Evolutionary conservation across 1,140 invertebrate genomes (phyloP).

Genomic region (Zaprionus camerounensis): DNA sequence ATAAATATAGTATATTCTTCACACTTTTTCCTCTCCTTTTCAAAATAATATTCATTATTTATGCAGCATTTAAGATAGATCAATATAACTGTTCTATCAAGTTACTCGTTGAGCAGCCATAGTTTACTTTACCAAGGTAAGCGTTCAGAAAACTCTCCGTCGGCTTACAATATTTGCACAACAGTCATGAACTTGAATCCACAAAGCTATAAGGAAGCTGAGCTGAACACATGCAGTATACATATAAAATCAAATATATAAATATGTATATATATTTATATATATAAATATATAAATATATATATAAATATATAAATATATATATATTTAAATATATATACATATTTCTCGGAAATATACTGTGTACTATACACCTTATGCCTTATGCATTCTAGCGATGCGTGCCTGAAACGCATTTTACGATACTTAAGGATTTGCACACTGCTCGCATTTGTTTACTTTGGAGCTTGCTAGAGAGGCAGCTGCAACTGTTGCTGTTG

Average conservation of each 20-base stretch:
- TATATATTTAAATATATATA: too few species aligned
- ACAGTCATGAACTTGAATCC: not conserved
- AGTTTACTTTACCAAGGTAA: too few species aligned
- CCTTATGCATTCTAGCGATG: not conserved
- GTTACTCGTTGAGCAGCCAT: too few species aligned
- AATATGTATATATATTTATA: too few species aligned
- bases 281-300: too few species aligned
- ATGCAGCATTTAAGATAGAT: too few species aligned
- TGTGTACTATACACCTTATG: not conserved
- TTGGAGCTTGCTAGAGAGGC: not conserved
- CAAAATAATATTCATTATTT: too few species aligned
- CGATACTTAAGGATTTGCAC: not conserved
- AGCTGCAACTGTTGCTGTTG: not conserved
- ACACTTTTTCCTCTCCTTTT: too few species aligned
- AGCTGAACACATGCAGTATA: not conserved
- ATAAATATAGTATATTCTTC: too few species aligned
- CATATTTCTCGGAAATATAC: not conserved
- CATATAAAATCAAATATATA: too few species aligned
- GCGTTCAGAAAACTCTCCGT: not conserved
- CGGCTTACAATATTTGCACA: not conserved
- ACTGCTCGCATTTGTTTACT: not conserved
- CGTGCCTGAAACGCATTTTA: not conserved
- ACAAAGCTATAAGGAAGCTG: not conserved
- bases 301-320: too few species aligned
- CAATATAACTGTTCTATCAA: too few species aligned